Evolutionary conservation across 1,140 invertebrate genomes (phyloP), one percentile per base, ranked within the genome.

Genomic region (Drosophila subobscura): DNA sequence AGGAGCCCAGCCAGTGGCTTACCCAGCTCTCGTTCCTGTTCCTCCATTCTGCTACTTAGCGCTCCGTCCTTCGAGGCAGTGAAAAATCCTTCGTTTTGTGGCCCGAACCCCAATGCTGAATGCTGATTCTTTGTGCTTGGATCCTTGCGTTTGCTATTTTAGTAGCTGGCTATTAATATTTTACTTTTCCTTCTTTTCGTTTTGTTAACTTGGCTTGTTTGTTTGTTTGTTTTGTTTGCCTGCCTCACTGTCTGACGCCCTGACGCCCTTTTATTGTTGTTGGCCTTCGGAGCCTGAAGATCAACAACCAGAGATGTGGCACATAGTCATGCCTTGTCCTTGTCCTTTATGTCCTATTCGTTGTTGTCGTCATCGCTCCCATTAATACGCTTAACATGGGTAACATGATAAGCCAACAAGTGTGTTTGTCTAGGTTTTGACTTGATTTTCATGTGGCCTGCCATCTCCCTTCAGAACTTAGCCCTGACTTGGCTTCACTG

Each of bases 391-490:
- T 86, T 88, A 88, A 88, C 81, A 78, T 86, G 79, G 75, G 83
- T 83, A 88, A 83, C 83, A 86, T 89, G 83, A 89, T 86, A 86
- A 88, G 83, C 83, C 78, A 88, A 86, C 83, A 88, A 86, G 81
- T 79, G 71, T 86, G 81, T 88, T 86, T 86, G 83, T 78, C 81
- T 86, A 81, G 78, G 74, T 65, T 75, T 77, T 83, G 74, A 83
- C 83, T 88, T 75, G 81, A 74, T 81, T 86, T 74, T 86, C 56
- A 77, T 73, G 67, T 79, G 75, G 65, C 72, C 84, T 37, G 33
- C 41, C 20, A 22, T 64, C 65, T 54, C 51, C 49, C 41, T 22
- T 10, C 4, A 1, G 6, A 22, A 14, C 23, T 49, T 64, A 72
- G 81, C 60, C 83, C 81, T 81, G 77, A 63, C 56, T 72, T 33